A percentile compares a stretch with the other conserved stretches of the same genome.
Conservation (phyloP, 30 jellyfish, hydroid and myxozoan species). For the Chrysaora quinquecirrha region DNA sequence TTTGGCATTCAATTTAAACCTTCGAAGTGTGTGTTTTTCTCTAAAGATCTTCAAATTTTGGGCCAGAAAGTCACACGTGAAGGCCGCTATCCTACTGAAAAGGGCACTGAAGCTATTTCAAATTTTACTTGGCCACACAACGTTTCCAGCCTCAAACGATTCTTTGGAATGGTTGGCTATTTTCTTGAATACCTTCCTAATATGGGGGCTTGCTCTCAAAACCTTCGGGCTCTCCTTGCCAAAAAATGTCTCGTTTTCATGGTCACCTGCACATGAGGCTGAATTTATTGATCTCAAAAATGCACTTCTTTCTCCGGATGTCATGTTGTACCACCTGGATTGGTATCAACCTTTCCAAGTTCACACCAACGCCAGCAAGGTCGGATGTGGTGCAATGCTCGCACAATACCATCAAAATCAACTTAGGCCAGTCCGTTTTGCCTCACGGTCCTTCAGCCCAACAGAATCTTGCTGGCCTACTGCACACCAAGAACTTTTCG, state of each 20-base stretch:
- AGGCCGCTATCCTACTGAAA: conserved; percentile 14
- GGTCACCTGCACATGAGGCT: neutral
- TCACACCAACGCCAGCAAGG: conserved; percentile 39
- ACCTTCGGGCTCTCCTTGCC: too few relatives aligned
- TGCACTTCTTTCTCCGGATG: conserved; percentile 20
- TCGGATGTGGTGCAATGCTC: conserved; percentile 33
- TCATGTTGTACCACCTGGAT: conserved; percentile 19
- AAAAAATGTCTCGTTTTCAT: neutral
- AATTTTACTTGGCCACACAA: neutral
- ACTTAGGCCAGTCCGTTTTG: conserved; percentile 21
- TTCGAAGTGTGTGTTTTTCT: too few relatives aligned
- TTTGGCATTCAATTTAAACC: conserved; percentile 34
- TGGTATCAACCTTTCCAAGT: conserved; percentile 14
- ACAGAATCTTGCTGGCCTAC: conserved; percentile 56
- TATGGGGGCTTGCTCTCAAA: neutral
- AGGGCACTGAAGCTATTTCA: too few relatives aligned
- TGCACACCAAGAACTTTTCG: conserved; percentile 39
- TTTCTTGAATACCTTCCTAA: conserved; percentile 20
- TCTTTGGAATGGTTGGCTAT: too few relatives aligned
- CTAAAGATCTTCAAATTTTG: neutral
- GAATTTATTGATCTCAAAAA: conserved; percentile 11
- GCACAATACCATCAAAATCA: conserved; percentile 4
- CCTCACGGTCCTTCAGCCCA: conserved; percentile 20
- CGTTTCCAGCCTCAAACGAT: neutral
- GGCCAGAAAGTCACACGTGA: conserved; percentile 43